These are phyloP conservation scores for Todiramphus chloris DNA, from an alignment of 2,113 vertebrate species.

Conservation along the genomic window DNA sequence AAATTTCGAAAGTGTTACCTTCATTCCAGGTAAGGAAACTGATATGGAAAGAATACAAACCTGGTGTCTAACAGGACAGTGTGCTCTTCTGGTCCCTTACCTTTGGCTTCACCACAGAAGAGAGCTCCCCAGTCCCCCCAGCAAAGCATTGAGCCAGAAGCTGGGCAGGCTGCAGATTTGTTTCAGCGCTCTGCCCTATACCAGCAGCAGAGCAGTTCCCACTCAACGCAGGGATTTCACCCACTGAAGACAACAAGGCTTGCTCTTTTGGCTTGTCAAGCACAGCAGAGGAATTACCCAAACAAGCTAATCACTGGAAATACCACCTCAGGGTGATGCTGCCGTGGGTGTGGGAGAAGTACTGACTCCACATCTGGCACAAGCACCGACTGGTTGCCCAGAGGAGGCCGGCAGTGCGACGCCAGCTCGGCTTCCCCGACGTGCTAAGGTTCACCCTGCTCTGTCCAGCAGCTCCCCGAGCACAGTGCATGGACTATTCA, in stretches of 20 bases:
- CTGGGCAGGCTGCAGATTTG: background rate
- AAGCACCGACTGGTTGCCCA: background rate
- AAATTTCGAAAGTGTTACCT: background rate
- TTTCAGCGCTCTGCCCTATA: background rate
- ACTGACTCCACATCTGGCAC: background rate
- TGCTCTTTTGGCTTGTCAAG: background rate
- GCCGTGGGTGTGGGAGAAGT: background rate
- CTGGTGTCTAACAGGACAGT: background rate
- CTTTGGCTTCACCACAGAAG: background rate
- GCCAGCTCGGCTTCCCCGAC: accelerated
- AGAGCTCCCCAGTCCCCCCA: background rate
- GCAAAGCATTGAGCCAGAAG: background rate
- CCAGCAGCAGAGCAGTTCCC: background rate
- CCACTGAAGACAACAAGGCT: accelerated
- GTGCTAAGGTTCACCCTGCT: accelerated
- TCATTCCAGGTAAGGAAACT: background rate
- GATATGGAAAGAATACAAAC: background rate
- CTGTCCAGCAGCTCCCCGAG: background rate
- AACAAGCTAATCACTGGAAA: background rate
- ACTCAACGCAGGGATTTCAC: accelerated
- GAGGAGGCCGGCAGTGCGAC: accelerated
- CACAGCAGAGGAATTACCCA: background rate
- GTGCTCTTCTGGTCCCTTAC: background rate
- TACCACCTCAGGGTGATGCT: background rate
- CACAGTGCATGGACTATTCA: background rate